Base-by-base conservation (phyloP, 2,113 vertebrate species). In the Paralichthys olivaceus region DNA sequence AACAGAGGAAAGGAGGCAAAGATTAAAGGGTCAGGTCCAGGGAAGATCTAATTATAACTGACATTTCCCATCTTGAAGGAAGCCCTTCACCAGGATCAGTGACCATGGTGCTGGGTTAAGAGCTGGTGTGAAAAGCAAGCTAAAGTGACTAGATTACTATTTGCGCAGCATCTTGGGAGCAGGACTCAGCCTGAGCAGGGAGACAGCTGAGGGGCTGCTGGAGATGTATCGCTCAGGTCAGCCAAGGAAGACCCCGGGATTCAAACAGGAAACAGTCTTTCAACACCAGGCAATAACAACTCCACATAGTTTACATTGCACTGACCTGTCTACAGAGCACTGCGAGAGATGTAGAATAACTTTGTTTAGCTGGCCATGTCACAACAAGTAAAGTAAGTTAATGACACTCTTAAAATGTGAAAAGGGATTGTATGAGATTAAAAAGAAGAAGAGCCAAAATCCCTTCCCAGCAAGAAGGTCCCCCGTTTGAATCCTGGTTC, bases 21-120 rank as follows among this genome's bases (percentile, higher is more conserved):
- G 90, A 93, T 92, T 90, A 89, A 91, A 93, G 86, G 88, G 85
- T 93, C 86, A 85, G 34, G 82, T 92, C 84, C 81, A 89, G 85
- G 87, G 78, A 92, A 85, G 90, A 93, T 93, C 87, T 93, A 93
- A 94, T 93, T 94, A 93, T 91, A 93, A 91, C 40, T 92, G 92
- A 91, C 90, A 93, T 94, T 94, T 94, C 86, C 92, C 85, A 90
- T 91, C 87, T 90, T 90, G 81, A 89, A 90, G 80, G 79, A 69
- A 90, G 89, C 79, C 85, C 86, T 91, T 90, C 84, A 85, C 70
- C 73, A 34, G 70, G 58, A 79, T 82, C 73, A 53, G 75, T 68
- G 54, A 59, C 80, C 77, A 69, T 68, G 55, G 64, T 45, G 67
- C 13, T 49, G n/a, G 51, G 69, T 69, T 73, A 80, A 45, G 72